Base-by-base conservation (phyloP, 2,797 vertebrate species). In the Thripadectes ignobilis region DNA sequence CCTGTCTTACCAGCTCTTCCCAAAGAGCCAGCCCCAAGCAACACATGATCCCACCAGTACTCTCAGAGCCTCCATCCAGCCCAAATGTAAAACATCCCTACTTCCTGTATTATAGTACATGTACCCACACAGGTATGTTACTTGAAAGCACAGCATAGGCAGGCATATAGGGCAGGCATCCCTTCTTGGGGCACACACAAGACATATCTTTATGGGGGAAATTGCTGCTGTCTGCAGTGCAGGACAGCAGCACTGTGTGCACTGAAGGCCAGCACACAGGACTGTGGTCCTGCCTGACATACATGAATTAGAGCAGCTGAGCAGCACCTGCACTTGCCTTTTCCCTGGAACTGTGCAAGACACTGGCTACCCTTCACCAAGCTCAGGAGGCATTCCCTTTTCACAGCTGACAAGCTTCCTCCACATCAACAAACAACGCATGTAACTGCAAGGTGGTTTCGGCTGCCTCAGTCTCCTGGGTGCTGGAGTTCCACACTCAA, bases 371-470 rank as follows among this genome's bases (percentile, higher is more conserved):
- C 34, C 66, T 59, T 19, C 65, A 45, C n/a, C 45, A 26, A 11
- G 18, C 34, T 77, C 29, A 39, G 51, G 20, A 69, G 29, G n/a
- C 41, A 51, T 65, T 55, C 7, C 2, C 11, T 82, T 75, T 51
- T 36, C 46, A 69, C 57, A 86, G 57, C 27, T 43, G 52, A 46
- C 41, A 59, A 73, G 23, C 27, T 67, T 27, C 0, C 0, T 61
- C 58, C 24, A 20, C 0, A 0, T 48, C 59, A 23, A 48, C 6
- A 38, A 0, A 0, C 11, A 30, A 22, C 2, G 20, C 17, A 7
- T 4, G 20, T 7, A 58, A 39, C 41, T 55, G 29, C 13, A 41
- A 67, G 59, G 65, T 52, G 4, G 15, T 48, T 77, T 62, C 24
- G 32, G 30, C 54, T 67, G 75, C 34, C 49, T 29, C n/a, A 20